Evolutionary conservation across 1,140 invertebrate species (phyloP).

Genomic region (Globodera ellingtonae): DNA sequence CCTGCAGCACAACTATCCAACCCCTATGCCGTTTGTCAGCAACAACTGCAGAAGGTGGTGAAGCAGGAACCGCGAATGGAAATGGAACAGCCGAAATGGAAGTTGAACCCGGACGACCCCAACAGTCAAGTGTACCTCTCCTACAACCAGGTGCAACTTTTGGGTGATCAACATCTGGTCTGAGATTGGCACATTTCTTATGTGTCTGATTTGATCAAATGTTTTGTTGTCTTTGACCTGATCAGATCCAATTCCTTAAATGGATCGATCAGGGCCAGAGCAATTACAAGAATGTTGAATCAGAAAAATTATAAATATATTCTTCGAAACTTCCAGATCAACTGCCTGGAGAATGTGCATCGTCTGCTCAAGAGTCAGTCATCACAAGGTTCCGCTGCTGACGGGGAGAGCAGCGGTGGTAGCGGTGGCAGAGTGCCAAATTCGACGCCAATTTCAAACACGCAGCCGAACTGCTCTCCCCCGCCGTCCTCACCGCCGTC

Average conservation of each 20-base stretch:
- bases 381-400: background rate
- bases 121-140: conserved; percentile 12
- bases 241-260: background rate
- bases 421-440: background rate
- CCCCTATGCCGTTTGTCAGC: background rate
- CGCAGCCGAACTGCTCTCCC: no score
- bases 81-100: background rate
- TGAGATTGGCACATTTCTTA: background rate
- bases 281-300: no score
- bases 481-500: conserved; percentile 16
- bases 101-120: background rate
- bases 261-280: no score
- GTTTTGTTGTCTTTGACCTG: conserved; percentile 13
- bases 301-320: no score
- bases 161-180: background rate
- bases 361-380: conserved; percentile 62
- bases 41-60: background rate
- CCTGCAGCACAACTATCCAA: background rate
- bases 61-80: background rate
- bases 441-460: no score
- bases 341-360: conserved; percentile 64
- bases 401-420: conserved; percentile 5
- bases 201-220: background rate
- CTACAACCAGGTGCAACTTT: conserved; percentile 11
- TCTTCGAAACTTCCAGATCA: conserved; percentile 45